These are phyloP conservation scores for Plutella xylostella DNA, from an alignment of 2,888 invertebrate species.

Conservation along the genomic window DNA sequence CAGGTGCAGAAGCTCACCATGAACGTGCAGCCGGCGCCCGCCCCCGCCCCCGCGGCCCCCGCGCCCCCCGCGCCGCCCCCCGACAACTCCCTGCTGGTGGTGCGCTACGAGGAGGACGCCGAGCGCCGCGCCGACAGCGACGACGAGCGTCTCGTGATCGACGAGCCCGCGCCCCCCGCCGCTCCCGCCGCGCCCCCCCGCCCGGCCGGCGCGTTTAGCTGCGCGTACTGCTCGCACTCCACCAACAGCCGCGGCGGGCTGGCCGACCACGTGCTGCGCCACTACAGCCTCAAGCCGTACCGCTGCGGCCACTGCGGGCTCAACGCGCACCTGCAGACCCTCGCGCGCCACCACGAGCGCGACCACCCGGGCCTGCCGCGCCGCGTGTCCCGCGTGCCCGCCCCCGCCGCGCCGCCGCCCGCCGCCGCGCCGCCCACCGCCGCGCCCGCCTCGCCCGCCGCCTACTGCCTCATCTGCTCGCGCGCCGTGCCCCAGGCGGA, in stretches of 20 bases:
- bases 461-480: slow-evolving; percentile 41
- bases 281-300: slow-evolving; percentile 54
- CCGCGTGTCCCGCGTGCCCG: no score
- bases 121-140: slow-evolving; percentile 23
- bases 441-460: slow-evolving; percentile 19
- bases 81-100: slow-evolving; percentile 47
- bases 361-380: slow-evolving; percentile 30
- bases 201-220: slow-evolving; percentile 18
- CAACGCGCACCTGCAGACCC: slow-evolving; percentile 26
- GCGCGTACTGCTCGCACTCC: slow-evolving; percentile 35
- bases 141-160: slow-evolving; percentile 35
- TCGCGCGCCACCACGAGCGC: slow-evolving; percentile 35
- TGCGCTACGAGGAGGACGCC: slow-evolving; percentile 38
- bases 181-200: slow-evolving; percentile 2
- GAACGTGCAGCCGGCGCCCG: slow-evolving; percentile 14
- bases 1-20: slow-evolving; percentile 23
- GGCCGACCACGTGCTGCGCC: slow-evolving; percentile 50
- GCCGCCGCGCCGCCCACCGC: slow-evolving; percentile 14
- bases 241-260: slow-evolving; percentile 24
- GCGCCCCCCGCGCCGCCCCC: slow-evolving; percentile 5
- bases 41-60: neutral
- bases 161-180: slow-evolving; percentile 24
- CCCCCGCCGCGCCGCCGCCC: slow-evolving; percentile 13
- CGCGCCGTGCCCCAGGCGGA: slow-evolving; percentile 25
- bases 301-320: slow-evolving; percentile 49